Conservation (phyloP, 2,113 vertebrate genomes). For the Uria aalge region DNA sequence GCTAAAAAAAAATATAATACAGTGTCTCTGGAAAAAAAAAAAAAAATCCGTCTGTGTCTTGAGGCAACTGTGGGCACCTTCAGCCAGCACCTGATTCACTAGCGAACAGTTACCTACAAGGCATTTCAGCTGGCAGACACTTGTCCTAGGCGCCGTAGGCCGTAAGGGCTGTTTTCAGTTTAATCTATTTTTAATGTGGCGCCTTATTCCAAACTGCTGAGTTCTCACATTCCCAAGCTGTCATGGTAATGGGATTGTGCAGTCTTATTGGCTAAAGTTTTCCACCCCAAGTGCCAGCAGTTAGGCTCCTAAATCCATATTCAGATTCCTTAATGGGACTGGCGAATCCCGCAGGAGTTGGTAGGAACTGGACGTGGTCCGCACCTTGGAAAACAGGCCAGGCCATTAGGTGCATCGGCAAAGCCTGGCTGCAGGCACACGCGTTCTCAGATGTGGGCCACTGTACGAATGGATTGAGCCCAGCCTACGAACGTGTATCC, state of each 20-base stretch:
- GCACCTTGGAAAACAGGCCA: background rate
- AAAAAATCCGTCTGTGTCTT: conserved; percentile 31
- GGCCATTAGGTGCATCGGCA: background rate
- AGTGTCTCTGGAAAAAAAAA: conserved; percentile 35
- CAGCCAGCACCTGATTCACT: conserved; percentile 51
- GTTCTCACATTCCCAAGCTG: conserved; percentile 12
- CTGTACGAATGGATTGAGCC: background rate
- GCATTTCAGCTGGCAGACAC: conserved; percentile 38
- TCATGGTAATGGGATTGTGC: conserved; percentile 1
- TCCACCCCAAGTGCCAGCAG: background rate
- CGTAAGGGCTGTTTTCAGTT: conserved; percentile 3
- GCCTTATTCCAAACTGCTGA: conserved; percentile 25
- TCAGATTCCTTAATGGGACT: background rate
- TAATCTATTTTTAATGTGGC: conserved; percentile 53
- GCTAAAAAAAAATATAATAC: background rate
- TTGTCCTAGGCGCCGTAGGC: conserved; percentile 1
- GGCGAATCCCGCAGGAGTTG: background rate
- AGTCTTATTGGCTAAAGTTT: background rate
- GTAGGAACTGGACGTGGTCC: background rate
- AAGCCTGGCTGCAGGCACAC: background rate
- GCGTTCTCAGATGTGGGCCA: background rate
- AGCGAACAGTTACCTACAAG: conserved; percentile 6
- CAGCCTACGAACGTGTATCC: background rate
- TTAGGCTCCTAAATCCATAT: background rate
- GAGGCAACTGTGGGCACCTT: conserved; percentile 20